phyloP scores from a whole-genome alignment of 2,888 invertebrate genomes.

The Tenthredo mesomela region DNA sequence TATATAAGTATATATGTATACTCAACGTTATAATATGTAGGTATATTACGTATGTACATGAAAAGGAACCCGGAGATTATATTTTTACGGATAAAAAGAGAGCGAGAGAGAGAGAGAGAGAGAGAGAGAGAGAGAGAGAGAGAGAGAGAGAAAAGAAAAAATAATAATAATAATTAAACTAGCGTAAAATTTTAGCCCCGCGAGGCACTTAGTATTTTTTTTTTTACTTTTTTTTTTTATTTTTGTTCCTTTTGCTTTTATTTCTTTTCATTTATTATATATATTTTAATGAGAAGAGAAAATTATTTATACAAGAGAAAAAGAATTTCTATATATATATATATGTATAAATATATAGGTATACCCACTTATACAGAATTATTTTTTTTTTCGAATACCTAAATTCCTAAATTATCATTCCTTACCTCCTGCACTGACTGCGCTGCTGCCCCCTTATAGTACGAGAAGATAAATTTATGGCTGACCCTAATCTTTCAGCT shows the following conservation, averaged over 20 bases:
- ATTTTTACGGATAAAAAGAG: not conserved
- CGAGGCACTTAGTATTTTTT: not conserved
- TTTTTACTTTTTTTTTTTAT: not conserved
- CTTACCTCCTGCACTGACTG: not conserved
- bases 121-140: not conserved
- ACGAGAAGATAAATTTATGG: not conserved
- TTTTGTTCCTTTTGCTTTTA: not conserved
- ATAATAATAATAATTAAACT: not conserved
- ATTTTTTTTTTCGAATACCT: not conserved
- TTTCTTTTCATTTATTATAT: not conserved
- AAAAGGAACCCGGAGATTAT: not conserved
- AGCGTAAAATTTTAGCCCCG: not conserved
- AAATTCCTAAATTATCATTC: not conserved
- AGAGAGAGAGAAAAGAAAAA: too few relatives aligned
- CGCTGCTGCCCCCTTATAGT: not conserved
- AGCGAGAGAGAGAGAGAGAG: not conserved
- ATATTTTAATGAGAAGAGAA: not conserved
- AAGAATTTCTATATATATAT: not conserved
- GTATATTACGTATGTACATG: not conserved
- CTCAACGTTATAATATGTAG: not conserved
- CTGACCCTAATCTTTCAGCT: constrained; percentile 23
- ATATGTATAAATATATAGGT: not conserved
- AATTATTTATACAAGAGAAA: not conserved
- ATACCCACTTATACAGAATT: too few relatives aligned
- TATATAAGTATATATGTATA: too few relatives aligned